These are phyloP conservation scores for Nannobrachium achirus DNA, from an alignment of 2,113 vertebrate genomes.

Conservation along the genomic window DNA sequence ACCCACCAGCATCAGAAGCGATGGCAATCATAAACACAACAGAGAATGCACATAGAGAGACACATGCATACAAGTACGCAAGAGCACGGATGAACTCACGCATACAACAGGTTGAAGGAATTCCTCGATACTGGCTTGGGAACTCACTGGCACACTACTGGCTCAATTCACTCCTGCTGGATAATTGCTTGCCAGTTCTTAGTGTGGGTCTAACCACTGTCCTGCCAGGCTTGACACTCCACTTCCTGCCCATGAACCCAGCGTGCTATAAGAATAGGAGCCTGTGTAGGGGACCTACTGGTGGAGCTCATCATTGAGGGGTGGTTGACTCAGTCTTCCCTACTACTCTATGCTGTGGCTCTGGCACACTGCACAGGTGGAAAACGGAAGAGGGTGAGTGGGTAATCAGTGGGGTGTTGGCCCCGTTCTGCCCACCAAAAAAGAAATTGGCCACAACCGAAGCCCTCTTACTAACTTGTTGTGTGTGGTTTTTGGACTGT, in stretches of 20 bases:
- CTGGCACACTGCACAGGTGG: constrained; percentile 75
- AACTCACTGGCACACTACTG: constrained; percentile 42
- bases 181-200: constrained; percentile 43
- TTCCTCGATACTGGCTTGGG: constrained; percentile 40
- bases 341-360: constrained; percentile 58
- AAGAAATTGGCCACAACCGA: constrained; percentile 66
- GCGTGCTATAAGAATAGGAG: constrained; percentile 33
- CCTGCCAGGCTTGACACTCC: constrained; percentile 46
- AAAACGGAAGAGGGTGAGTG: constrained; percentile 74
- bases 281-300: constrained; percentile 49
- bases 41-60: too few relatives aligned
- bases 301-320: constrained; percentile 63
- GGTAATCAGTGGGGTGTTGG: constrained; percentile 73
- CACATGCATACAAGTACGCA: too few relatives aligned
- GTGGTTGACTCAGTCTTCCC: constrained; percentile 63
- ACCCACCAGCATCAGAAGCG: too few relatives aligned
- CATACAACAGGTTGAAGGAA: constrained; percentile 34
- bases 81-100: constrained; percentile 31
- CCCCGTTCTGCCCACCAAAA: constrained; percentile 58
- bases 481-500: constrained; percentile 68
- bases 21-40: too few relatives aligned
- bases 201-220: constrained; percentile 16
- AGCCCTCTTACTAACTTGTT: constrained; percentile 69
- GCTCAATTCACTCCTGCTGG: not conserved
- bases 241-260: constrained; percentile 40